A percentile compares a stretch with the other conserved stretches of the same genome.
phyloP scores from a whole-genome alignment of 2,113 vertebrate genomes.

The Takifugu flavidus region DNA sequence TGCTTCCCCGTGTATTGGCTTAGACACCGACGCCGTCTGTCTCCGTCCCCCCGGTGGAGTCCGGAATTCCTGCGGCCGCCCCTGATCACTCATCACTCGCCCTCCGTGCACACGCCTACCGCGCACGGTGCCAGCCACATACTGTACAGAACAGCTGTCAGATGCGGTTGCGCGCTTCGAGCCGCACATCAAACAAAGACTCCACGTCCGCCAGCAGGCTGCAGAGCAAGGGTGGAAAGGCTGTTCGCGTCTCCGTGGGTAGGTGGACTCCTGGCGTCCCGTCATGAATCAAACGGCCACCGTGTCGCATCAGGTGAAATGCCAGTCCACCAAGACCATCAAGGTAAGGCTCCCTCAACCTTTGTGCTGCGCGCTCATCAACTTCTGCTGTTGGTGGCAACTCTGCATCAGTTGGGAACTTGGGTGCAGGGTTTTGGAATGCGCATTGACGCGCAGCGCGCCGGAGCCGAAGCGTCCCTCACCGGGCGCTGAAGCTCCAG shows the following conservation, averaged over 20 bases:
- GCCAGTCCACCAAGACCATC: constrained; percentile 79
- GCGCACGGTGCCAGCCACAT: constrained; percentile 9
- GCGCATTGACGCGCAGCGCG: constrained; percentile 52
- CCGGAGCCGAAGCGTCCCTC: constrained; percentile 17
- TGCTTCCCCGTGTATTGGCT: not conserved
- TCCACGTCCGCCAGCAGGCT: not conserved
- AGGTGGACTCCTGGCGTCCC: constrained; percentile 44
- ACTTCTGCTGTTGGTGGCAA: constrained; percentile 1
- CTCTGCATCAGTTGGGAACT: constrained; percentile 29
- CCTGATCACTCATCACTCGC: constrained; percentile 21
- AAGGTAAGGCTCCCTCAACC: constrained; percentile 74
- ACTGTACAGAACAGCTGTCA: constrained; percentile 15
- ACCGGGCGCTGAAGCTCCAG: no score
- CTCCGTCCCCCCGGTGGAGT: not conserved
- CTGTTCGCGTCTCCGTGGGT: constrained; percentile 25
- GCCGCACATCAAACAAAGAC: constrained; percentile 18
- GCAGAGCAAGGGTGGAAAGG: not conserved
- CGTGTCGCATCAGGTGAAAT: constrained; percentile 86
- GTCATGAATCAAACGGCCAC: constrained; percentile 89
- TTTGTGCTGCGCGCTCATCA: not conserved
- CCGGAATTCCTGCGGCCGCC: constrained; percentile 19
- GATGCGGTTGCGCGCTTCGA: constrained; percentile 41
- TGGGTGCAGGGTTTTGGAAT: constrained; percentile 27
- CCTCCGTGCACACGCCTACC: constrained; percentile 16
- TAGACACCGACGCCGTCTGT: not conserved